A percentile compares a stretch with the other conserved stretches of the same genome.
Evolutionary conservation across 92 coral and sea anemone species (phyloP).

Genomic region (Epizoanthus rinbou): DNA sequence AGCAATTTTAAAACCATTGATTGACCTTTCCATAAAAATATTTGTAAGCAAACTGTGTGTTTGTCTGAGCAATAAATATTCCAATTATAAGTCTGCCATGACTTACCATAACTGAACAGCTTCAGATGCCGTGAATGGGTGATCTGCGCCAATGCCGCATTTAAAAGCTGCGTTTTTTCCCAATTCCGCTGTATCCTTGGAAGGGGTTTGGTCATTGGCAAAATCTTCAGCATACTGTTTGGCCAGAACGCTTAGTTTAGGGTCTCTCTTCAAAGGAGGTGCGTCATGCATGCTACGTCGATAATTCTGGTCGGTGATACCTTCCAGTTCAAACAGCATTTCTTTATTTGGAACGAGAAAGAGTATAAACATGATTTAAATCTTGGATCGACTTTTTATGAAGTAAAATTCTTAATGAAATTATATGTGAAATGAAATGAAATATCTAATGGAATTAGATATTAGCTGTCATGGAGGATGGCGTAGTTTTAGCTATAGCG

Average conservation of each 20-base stretch:
- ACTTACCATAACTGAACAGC: constrained; percentile 15
- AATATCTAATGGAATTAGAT: too few species aligned
- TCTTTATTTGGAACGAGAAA: neutral
- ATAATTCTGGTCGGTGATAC: neutral
- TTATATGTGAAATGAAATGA: too few species aligned
- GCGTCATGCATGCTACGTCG: neutral
- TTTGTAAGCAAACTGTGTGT: too few species aligned
- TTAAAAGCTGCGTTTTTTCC: neutral
- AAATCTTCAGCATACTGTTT: neutral
- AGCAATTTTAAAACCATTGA: too few species aligned
- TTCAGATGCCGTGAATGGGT: constrained; percentile 3
- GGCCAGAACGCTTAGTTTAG: neutral
- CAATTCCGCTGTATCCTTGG: neutral
- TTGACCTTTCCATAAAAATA: too few species aligned
- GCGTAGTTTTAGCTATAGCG: too few species aligned
- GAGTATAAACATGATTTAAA: too few species aligned
- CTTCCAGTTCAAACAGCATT: neutral
- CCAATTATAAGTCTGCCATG: neutral
- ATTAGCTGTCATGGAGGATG: too few species aligned
- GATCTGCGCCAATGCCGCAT: neutral
- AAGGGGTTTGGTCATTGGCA: neutral
- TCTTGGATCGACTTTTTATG: too few species aligned
- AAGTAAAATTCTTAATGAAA: too few species aligned
- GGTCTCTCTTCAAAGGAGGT: neutral
- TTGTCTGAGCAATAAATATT: too few species aligned